These are phyloP conservation scores for Lathronympha strigana DNA, from an alignment of 2,888 invertebrate species.

Conservation along the genomic window DNA sequence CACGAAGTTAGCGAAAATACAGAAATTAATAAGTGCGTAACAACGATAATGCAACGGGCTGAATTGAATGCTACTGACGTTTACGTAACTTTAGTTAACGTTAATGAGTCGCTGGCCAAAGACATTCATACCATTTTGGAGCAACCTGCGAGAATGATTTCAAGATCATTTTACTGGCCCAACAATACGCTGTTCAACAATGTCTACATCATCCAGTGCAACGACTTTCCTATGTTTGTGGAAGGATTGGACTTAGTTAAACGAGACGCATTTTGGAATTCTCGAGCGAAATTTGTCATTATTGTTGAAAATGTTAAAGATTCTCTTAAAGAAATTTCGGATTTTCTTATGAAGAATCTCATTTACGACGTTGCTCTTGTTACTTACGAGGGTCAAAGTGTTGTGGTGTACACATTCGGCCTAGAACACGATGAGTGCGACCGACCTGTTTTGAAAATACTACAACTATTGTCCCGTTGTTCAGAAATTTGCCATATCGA, in stretches of 20 bases:
- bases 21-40: conserved; percentile 23
- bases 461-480: conserved; percentile 25
- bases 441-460: conserved; percentile 17
- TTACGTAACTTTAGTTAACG: conserved; percentile 50
- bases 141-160: conserved; percentile 47
- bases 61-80: conserved; percentile 45
- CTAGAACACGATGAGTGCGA: conserved; percentile 36
- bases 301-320: conserved; percentile 46
- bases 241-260: conserved; percentile 45
- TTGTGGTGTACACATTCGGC: conserved; percentile 44
- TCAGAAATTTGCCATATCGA: conserved; percentile 30
- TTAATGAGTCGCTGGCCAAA: conserved; percentile 44
- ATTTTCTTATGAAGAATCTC: conserved; percentile 49
- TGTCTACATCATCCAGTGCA: conserved; percentile 50
- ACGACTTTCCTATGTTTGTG: conserved; percentile 48
- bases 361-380: conserved; percentile 46
- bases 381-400: conserved; percentile 37
- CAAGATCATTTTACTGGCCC: conserved; percentile 47
- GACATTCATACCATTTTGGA: conserved; percentile 47
- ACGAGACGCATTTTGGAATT: conserved; percentile 53
- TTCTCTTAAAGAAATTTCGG: conserved; percentile 45
- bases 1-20: background rate
- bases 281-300: conserved; percentile 54
- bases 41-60: conserved; percentile 14
- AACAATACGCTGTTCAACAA: conserved; percentile 44